Evolutionary conservation across 2,113 vertebrate species (phyloP).

Genomic region (Podilymbus podiceps): DNA sequence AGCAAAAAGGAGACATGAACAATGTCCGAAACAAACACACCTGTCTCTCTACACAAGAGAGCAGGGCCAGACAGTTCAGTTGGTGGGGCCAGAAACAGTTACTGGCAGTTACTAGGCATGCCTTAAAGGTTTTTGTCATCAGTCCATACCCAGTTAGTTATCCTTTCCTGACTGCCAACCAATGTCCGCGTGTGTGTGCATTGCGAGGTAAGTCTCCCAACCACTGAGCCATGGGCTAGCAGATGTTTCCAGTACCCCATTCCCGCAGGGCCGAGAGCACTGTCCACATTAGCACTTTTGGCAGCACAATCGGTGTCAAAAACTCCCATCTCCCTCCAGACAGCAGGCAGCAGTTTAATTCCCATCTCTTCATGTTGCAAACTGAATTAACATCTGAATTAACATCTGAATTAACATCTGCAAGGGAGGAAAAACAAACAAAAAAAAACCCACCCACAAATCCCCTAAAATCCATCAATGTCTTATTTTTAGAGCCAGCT

Average conservation of each 20-base stretch:
- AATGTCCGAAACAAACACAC: rapidly evolving
- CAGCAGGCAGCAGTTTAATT: neutral
- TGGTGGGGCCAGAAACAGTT: neutral
- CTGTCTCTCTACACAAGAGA: rapidly evolving
- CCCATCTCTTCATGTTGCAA: neutral
- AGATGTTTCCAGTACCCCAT: neutral
- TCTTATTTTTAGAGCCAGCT: neutral
- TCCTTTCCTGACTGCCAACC: too few relatives aligned
- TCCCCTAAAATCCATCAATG: neutral
- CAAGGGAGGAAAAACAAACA: neutral
- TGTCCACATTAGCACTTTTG: neutral
- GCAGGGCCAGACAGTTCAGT: neutral
- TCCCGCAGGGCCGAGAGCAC: neutral
- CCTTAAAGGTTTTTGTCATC: neutral
- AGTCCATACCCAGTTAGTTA: neutral
- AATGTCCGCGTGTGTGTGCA: neutral
- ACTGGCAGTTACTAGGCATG: neutral
- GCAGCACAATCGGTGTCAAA: neutral
- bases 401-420: neutral
- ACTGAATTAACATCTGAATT: neutral
- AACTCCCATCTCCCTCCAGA: neutral
- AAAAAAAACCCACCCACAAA: neutral
- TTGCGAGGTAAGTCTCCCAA: neutral
- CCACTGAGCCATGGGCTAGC: neutral
- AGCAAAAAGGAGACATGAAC: neutral